phyloP scores from a whole-genome alignment of 2,113 vertebrate genomes.

The Microcebus jonahi region DNA sequence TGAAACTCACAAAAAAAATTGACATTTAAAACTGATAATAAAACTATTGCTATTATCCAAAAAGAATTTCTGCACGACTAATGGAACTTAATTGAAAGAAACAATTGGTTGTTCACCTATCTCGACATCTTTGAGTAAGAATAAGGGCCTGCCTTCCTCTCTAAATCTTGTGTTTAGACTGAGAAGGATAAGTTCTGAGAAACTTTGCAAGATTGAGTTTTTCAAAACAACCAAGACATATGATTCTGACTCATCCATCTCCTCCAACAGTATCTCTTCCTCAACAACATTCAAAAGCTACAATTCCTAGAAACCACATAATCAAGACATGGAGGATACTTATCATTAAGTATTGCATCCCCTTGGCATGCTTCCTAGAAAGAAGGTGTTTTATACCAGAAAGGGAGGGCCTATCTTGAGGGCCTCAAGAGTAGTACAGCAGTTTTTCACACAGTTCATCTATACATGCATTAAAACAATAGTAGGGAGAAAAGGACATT shows the following conservation, averaged over 20 bases:
- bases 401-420: neutral
- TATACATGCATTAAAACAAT: neutral
- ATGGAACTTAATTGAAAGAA: neutral
- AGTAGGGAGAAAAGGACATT: neutral
- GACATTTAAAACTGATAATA: neutral
- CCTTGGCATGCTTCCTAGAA: neutral
- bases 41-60: neutral
- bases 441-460: neutral
- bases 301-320: neutral
- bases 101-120: neutral
- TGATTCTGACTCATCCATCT: neutral
- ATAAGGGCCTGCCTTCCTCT: neutral
- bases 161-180: neutral
- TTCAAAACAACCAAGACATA: neutral
- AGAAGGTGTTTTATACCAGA: neutral
- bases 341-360: neutral
- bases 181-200: neutral
- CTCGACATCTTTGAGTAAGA: neutral
- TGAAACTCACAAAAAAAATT: neutral
- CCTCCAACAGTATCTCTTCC: neutral
- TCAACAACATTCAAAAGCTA: neutral
- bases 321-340: neutral
- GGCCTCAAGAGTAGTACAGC: neutral
- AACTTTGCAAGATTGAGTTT: neutral
- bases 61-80: neutral